phyloP scores from a whole-genome alignment of 30 jellyfish, hydroid and myxozoan genomes.

The Turritopsis dohrnii region DNA sequence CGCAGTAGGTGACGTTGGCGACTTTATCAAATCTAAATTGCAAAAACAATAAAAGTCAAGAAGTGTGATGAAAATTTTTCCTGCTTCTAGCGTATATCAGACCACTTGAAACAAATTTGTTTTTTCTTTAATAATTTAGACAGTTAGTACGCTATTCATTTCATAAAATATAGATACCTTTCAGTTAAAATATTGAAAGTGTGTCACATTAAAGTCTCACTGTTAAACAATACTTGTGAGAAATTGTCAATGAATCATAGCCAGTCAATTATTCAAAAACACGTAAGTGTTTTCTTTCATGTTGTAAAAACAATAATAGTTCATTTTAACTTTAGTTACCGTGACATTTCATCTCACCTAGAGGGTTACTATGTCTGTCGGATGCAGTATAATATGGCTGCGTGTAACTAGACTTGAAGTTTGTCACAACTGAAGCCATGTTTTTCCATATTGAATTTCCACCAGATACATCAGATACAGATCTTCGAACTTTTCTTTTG shows the following conservation, averaged over 20 bases:
- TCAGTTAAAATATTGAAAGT: not conserved
- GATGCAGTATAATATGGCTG: not conserved
- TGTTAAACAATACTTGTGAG: not conserved
- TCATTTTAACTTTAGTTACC: not conserved
- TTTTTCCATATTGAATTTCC: constrained; percentile 27
- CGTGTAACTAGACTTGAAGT: constrained; percentile 5
- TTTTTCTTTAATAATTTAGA: no score
- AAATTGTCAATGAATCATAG: not conserved
- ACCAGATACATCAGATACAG: constrained; percentile 28
- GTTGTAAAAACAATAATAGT: no score
- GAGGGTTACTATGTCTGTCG: not conserved
- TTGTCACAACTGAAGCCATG: constrained; percentile 23
- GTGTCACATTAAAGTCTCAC: not conserved
- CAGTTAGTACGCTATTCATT: not conserved
- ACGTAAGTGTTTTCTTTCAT: not conserved
- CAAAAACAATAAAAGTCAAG: not conserved
- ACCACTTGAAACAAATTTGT: not conserved
- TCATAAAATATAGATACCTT: not conserved
- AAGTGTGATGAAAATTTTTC: no score
- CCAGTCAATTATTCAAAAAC: not conserved
- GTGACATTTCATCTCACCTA: not conserved
- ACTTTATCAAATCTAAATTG: constrained; percentile 17
- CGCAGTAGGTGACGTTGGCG: constrained; percentile 8
- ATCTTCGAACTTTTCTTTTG: constrained; percentile 5
- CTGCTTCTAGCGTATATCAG: no score